These are phyloP conservation scores for Hypolimnas misippus DNA, from an alignment of 2,888 invertebrate species.

Conservation along the genomic window DNA sequence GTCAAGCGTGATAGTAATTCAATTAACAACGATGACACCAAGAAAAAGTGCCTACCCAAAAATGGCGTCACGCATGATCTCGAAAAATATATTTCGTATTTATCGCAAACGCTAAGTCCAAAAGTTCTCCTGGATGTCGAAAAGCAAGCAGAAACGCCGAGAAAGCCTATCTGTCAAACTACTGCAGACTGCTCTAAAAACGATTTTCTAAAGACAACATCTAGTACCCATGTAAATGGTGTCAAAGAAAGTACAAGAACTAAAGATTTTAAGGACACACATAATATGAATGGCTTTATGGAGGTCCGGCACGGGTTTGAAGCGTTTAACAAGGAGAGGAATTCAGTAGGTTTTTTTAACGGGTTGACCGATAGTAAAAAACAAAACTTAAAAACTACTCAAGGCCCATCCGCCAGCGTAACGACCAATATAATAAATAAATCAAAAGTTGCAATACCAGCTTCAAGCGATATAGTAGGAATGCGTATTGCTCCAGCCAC, in stretches of 20 bases:
- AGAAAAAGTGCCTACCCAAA: slow-evolving; percentile 76
- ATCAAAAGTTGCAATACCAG: slow-evolving; percentile 64
- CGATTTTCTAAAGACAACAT: slow-evolving; percentile 59
- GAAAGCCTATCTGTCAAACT: slow-evolving; percentile 44
- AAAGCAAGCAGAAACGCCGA: slow-evolving; percentile 60
- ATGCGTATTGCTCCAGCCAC: slow-evolving; percentile 62
- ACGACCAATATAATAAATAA: slow-evolving; percentile 50
- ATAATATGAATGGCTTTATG: slow-evolving; percentile 71
- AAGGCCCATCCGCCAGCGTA: slow-evolving; percentile 73
- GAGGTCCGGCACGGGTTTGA: slow-evolving; percentile 65
- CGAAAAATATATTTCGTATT: slow-evolving; percentile 78
- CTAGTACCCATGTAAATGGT: slow-evolving; percentile 55
- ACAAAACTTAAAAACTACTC: slow-evolving; percentile 48
- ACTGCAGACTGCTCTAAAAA: slow-evolving; percentile 54
- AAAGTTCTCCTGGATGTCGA: slow-evolving; percentile 75
- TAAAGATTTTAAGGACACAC: slow-evolving; percentile 60
- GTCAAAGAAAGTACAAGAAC: slow-evolving; percentile 60
- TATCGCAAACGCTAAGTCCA: slow-evolving; percentile 77
- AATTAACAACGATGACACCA: slow-evolving; percentile 63
- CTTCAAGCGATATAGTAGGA: slow-evolving; percentile 55
- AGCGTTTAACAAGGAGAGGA: slow-evolving; percentile 58
- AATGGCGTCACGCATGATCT: slow-evolving; percentile 77
- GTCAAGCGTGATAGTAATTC: slow-evolving; percentile 73
- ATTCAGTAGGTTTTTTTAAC: slow-evolving; percentile 56
- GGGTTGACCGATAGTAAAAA: slow-evolving; percentile 65